A percentile compares a stretch with the other conserved stretches of the same genome.
Conservation (phyloP, 2,113 vertebrate species). For the Zingel zingel region DNA sequence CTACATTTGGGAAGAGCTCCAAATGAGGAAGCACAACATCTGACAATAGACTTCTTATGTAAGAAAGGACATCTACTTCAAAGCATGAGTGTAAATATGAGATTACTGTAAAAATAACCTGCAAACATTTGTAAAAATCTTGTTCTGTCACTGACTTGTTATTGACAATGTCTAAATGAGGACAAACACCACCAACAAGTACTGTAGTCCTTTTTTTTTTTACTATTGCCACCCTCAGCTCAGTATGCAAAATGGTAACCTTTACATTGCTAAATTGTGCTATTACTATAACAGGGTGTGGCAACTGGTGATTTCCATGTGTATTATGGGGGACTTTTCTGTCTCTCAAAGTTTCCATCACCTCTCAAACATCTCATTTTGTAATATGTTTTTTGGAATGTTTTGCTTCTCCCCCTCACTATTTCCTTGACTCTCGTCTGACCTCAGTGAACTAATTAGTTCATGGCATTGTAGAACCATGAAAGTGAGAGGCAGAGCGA, state of each 20-base stretch:
- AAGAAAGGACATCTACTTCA: neutral
- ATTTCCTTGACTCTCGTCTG: neutral
- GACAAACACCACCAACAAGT: neutral
- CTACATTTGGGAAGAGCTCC: neutral
- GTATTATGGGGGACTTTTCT: neutral
- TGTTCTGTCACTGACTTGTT: neutral
- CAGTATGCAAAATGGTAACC: neutral
- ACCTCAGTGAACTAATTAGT: neutral
- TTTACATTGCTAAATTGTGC: too few relatives aligned
- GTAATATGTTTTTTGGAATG: neutral
- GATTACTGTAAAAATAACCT: neutral
- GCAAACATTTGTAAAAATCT: neutral
- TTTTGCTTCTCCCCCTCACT: neutral
- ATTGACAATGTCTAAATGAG: neutral
- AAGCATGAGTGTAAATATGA: neutral
- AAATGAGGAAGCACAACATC: neutral
- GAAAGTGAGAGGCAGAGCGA: neutral
- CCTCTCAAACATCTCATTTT: neutral
- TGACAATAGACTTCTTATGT: slow-evolving; percentile 14
- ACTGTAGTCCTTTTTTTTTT: neutral
- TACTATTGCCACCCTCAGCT: neutral
- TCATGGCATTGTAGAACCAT: neutral
- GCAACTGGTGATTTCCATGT: too few relatives aligned
- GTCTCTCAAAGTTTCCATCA: neutral
- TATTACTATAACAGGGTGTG: too few relatives aligned